phyloP scores from a whole-genome alignment of 2,113 vertebrate genomes.

The Pituophis catenifer region DNA sequence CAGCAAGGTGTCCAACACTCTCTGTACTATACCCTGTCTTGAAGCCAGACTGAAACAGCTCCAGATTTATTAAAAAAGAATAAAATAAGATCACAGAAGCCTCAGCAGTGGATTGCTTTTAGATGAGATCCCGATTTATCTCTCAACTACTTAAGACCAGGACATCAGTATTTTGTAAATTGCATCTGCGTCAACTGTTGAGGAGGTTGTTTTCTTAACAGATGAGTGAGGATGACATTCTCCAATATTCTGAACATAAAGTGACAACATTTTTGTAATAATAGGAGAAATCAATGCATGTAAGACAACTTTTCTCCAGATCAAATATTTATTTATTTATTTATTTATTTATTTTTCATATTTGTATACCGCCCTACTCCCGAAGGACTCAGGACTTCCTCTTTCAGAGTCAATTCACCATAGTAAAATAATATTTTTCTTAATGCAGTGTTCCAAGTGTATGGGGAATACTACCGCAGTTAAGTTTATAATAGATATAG shows the following conservation, averaged over 20 bases:
- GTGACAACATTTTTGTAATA: not conserved
- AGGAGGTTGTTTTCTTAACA: not conserved
- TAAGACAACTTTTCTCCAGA: not conserved
- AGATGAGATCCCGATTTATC: not conserved
- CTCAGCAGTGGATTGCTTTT: not conserved
- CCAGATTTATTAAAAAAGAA: not conserved
- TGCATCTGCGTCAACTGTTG: not conserved
- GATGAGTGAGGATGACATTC: not conserved
- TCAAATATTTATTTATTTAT: too few species aligned
- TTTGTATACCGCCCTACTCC: too few species aligned
- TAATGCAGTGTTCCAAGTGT: not conserved
- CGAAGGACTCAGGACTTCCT: too few species aligned
- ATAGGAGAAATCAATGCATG: not conserved
- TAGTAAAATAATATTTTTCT: not conserved
- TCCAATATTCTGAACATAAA: not conserved
- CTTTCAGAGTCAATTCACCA: not conserved
- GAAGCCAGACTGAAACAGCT: not conserved
- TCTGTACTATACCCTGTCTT: not conserved
- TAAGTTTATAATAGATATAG: not conserved
- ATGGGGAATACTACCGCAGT: not conserved
- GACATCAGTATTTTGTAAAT: not conserved
- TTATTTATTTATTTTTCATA: too few species aligned
- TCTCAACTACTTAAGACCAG: not conserved
- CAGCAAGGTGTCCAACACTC: not conserved
- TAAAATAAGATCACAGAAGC: not conserved